phyloP scores from a whole-genome alignment of 2,888 invertebrate species.

The Apotomis betuletana region DNA sequence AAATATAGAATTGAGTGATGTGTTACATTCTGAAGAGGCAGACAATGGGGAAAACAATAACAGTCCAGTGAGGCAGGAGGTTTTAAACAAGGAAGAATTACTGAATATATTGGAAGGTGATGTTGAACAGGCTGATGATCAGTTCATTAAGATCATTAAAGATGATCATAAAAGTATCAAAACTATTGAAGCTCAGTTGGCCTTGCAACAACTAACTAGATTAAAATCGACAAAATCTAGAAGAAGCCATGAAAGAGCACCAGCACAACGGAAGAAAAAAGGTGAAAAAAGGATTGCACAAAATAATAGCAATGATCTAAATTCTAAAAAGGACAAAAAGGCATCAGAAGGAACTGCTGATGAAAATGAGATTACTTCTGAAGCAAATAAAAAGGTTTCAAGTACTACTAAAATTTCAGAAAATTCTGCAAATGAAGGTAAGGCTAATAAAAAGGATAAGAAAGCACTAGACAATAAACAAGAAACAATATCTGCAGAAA shows the following conservation, averaged over 20 bases:
- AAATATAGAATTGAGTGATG: conserved; percentile 74
- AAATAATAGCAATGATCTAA: conserved; percentile 21
- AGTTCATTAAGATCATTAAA: conserved; percentile 47
- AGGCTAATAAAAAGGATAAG: conserved; percentile 43
- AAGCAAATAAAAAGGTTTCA: conserved; percentile 26
- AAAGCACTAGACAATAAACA: conserved; percentile 43
- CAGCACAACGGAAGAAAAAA: conserved; percentile 22
- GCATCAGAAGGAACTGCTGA: conserved; percentile 13
- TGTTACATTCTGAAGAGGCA: conserved; percentile 64
- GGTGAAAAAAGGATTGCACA: conserved; percentile 19
- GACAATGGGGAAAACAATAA: conserved; percentile 72
- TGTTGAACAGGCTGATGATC: conserved; percentile 52
- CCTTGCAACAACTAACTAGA: conserved; percentile 69
- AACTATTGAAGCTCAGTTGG: conserved; percentile 65
- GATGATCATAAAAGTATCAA: conserved; percentile 48
- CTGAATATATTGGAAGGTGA: conserved; percentile 77
- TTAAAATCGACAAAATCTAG: conserved; percentile 29
- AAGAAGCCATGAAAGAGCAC: conserved; percentile 15
- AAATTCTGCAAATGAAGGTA: conserved; percentile 43
- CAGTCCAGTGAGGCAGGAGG: conserved; percentile 64
- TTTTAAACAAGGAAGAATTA: conserved; percentile 78
- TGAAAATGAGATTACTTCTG: conserved; percentile 26
- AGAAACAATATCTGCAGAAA: conserved; percentile 47
- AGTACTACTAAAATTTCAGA: conserved; percentile 21
- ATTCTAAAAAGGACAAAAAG: conserved; percentile 27